Conservation (phyloP, 2,888 invertebrate genomes). For the Dasysyrphus tricinctus region DNA sequence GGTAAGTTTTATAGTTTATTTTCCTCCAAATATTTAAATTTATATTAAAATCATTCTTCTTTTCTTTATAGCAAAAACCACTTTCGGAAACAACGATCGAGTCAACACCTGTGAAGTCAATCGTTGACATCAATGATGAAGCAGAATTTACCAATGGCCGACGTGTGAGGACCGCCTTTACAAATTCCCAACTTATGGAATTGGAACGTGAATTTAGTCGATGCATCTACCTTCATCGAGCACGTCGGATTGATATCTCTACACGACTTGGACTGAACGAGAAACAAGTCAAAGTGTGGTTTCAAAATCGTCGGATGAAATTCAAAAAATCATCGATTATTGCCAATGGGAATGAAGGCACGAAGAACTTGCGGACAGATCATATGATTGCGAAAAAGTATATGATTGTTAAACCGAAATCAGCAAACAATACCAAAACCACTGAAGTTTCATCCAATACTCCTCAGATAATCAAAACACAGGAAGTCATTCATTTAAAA, state of each 20-base stretch:
- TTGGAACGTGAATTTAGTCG: conserved; percentile 98
- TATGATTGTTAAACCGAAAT: not conserved
- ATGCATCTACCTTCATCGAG: conserved; percentile 95
- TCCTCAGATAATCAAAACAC: not conserved
- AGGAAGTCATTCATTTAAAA: not conserved
- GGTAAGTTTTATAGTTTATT: conserved; percentile 13
- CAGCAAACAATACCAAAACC: not conserved
- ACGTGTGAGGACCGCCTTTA: conserved; percentile 92
- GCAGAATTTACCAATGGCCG: not conserved
- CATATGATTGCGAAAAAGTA: not conserved
- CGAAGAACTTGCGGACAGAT: not conserved
- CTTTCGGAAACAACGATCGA: not conserved
- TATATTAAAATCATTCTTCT: not conserved
- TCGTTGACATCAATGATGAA: not conserved
- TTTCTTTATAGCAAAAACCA: not conserved
- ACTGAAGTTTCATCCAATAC: not conserved
- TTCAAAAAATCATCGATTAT: conserved; percentile 84
- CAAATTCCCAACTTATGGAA: conserved; percentile 96
- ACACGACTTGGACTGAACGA: conserved; percentile 95
- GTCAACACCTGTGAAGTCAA: not conserved
- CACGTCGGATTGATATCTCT: conserved; percentile 97
- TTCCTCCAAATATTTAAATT: not conserved
- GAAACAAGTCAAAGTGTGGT: conserved; percentile 93
- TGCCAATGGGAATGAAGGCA: not conserved
- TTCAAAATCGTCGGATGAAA: conserved; percentile 92